Conservation (phyloP, 2,888 invertebrate genomes). For the Sarcophaga variegata region DNA sequence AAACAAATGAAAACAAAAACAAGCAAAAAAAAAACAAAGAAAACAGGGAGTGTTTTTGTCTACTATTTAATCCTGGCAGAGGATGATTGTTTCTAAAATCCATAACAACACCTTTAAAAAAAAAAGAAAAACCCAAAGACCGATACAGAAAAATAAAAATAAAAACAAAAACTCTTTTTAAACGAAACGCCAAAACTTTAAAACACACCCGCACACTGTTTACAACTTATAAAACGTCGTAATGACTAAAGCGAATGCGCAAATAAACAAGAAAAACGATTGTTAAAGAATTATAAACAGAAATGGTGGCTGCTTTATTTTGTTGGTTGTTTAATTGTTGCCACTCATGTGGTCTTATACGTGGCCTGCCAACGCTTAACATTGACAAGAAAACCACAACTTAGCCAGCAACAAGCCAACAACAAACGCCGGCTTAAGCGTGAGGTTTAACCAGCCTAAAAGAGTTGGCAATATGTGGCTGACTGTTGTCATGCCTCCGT, state of each 20-base stretch:
- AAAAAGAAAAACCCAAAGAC: neutral
- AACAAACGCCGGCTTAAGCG: constrained; percentile 45
- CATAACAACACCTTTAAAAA: constrained; percentile 5
- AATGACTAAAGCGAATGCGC: neutral
- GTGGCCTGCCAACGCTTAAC: constrained; percentile 38
- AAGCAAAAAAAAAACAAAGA: neutral
- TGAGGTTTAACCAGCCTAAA: no score
- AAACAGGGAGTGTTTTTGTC: constrained; percentile 63
- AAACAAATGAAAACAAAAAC: constrained; percentile 14
- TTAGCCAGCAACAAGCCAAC: neutral
- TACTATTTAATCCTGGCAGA: constrained; percentile 50
- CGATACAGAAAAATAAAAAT: constrained; percentile 26
- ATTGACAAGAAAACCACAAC: constrained; percentile 56
- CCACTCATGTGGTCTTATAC: constrained; percentile 55
- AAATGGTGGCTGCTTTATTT: neutral
- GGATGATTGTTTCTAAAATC: constrained; percentile 19
- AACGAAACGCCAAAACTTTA: neutral
- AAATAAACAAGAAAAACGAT: neutral
- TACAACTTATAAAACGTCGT: constrained; percentile 13
- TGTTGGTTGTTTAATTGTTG: constrained; percentile 17
- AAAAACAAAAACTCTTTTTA: neutral
- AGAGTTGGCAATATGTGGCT: constrained; percentile 25
- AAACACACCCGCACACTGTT: constrained; percentile 61
- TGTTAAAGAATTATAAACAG: neutral
- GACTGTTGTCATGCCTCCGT: constrained; percentile 7